phyloP scores from a whole-genome alignment of 2,797 vertebrate species.

The Helostoma temminkii region DNA sequence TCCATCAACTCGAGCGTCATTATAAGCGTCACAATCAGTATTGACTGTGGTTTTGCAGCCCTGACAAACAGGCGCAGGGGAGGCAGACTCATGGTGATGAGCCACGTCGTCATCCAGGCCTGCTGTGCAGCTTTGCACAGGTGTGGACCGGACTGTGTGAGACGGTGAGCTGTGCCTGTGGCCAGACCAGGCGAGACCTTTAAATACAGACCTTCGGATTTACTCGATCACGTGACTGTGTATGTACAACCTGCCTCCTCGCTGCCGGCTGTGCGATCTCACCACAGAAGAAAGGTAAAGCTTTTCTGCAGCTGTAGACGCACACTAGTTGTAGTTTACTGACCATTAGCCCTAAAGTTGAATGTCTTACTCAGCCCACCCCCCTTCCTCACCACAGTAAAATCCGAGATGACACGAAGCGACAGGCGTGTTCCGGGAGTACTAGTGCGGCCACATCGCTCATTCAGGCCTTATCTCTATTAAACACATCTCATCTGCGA shows the following conservation, averaged over 20 bases:
- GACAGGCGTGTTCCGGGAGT: constrained; percentile 34
- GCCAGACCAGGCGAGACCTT: constrained; percentile 77
- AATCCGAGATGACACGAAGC: constrained; percentile 38
- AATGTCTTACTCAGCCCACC: not conserved
- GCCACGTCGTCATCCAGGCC: constrained; percentile 27
- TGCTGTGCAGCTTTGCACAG: constrained; percentile 35
- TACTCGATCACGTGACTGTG: constrained; percentile 75
- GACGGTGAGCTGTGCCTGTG: constrained; percentile 62
- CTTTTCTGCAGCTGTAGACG: constrained; percentile 28
- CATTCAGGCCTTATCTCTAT: constrained; percentile 46
- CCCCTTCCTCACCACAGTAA: not conserved
- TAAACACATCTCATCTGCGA: constrained; percentile 14
- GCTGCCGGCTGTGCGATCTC: constrained; percentile 61
- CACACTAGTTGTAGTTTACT: constrained; percentile 27
- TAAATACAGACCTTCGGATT: constrained; percentile 77
- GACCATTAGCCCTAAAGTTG: not conserved
- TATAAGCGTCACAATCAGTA: not conserved
- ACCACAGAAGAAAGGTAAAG: constrained; percentile 71
- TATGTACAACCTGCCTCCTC: constrained; percentile 65
- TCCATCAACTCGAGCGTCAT: not conserved
- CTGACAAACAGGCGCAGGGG: constrained; percentile 19
- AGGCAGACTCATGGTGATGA: constrained; percentile 33
- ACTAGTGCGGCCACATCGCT: constrained; percentile 25
- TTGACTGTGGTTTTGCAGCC: constrained; percentile 14
- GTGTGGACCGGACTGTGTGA: constrained; percentile 51